Conservation (phyloP, 2,888 invertebrate genomes). For the Meliscaeva auricollis region DNA sequence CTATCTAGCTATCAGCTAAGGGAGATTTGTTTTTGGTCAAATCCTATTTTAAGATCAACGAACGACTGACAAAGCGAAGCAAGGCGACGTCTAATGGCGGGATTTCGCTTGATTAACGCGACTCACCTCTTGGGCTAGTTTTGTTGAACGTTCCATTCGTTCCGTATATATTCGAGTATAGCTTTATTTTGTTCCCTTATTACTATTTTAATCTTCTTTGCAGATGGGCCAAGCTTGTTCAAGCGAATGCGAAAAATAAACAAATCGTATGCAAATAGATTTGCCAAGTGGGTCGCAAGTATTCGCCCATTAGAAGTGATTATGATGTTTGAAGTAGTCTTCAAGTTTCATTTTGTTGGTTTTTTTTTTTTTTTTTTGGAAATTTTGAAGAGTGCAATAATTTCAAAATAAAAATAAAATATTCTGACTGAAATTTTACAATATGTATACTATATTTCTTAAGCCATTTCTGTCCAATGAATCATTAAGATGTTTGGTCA, state of each 20-base stretch:
- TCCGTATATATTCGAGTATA: background rate
- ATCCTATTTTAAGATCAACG: conserved; percentile 44
- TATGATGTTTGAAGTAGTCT: conserved; percentile 16
- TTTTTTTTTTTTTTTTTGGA: background rate
- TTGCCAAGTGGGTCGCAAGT: conserved; percentile 35
- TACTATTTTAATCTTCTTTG: conserved; percentile 28
- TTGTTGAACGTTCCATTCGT: background rate
- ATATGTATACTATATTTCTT: too few species aligned
- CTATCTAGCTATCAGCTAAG: conserved; percentile 14
- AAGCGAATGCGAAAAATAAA: conserved; percentile 8
- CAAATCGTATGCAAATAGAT: conserved; percentile 34
- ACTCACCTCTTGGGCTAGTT: conserved; percentile 43
- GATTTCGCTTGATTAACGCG: conserved; percentile 53
- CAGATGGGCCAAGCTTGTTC: conserved; percentile 46
- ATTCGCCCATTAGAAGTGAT: conserved; percentile 1
- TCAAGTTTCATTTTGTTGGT: background rate
- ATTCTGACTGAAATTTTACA: too few species aligned
- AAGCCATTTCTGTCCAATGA: too few species aligned
- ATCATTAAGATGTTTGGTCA: too few species aligned
- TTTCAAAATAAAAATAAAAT: too few species aligned
- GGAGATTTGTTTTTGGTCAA: conserved; percentile 22
- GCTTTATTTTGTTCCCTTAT: background rate
- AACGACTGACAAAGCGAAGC: background rate
- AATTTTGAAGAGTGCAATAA: background rate
- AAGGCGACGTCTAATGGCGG: background rate